Evolutionary conservation across 23 tunicate species (phyloP), one percentile per base, ranked within the genome.

Genomic region (Ciona savignyi): DNA sequence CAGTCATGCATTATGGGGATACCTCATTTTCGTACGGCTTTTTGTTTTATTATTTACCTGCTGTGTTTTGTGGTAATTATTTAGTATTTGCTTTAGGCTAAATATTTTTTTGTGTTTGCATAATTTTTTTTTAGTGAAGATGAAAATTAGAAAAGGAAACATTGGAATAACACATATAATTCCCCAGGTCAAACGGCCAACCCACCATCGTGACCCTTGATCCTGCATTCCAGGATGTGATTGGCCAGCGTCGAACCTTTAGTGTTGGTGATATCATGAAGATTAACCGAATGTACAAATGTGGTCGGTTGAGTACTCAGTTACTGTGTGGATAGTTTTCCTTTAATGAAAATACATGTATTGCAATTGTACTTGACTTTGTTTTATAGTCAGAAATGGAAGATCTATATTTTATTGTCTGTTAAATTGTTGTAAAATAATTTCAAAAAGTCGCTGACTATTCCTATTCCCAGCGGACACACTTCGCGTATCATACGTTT

Each of bases 1-100:
- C 97, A 1, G 97, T 90, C 42, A 90, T 90, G 97, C 97, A 90
- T 49, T 90, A 90, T 73, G 74, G 79, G 34, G 87, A 90, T 63
- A 83, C 89, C 21, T 91, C 86, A 24, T 90, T 90, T 69, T 79
- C 76, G 97, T 90, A 70, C 32, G 88, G n/a, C n/a, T n/a, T 42
- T 6, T 6, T 42, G 56, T 42, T 42, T 6, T 15, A 42, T 6
- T 15, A 30, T 28, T 1, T 1, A 20, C 27, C 51, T 15, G 51
- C 9, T 23, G 1, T 19, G 2, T 66, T 1, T 4, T 1, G 61
- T 49, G 20, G 15, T 49, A 15, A n/a, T n/a, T n/a, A n/a, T n/a
- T n/a, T n/a, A n/a, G n/a, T n/a, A n/a, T n/a, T 6, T 65, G 69
- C 69, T 19, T 65, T 65, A 27, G 25, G 69, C 69, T n/a, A 27